Conservation (phyloP, 1,140 invertebrate species). For the Trialeurodes vaporariorum region DNA sequence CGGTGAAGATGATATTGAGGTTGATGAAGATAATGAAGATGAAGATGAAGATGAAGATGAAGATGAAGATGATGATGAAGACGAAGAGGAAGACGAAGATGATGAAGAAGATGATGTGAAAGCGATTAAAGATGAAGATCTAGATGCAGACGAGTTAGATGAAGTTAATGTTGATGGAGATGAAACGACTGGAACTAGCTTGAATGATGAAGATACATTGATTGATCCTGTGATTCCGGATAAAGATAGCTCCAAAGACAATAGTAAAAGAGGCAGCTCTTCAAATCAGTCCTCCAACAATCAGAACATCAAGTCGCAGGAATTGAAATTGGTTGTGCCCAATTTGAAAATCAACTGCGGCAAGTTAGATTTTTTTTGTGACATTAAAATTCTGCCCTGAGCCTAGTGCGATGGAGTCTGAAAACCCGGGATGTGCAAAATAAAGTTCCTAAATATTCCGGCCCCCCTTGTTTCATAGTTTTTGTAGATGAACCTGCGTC, state of each 20-base stretch:
- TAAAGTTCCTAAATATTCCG: background rate
- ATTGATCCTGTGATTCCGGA: background rate
- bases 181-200: background rate
- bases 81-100: constrained; percentile 10
- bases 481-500: too few relatives aligned
- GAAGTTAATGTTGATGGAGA: background rate
- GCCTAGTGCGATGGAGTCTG: background rate
- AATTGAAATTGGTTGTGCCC: background rate
- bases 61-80: constrained; percentile 11
- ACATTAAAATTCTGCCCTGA: too few relatives aligned
- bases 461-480: background rate
- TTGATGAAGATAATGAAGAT: constrained; percentile 7
- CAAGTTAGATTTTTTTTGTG: background rate
- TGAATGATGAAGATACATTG: background rate
- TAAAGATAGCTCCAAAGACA: background rate
- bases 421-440: background rate
- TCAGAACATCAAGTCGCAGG: background rate
- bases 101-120: constrained; percentile 1
- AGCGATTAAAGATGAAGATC: constrained; percentile 5
- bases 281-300: background rate
- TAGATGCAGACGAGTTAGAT: constrained; percentile 1
- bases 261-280: background rate
- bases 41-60: constrained; percentile 11
- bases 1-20: constrained; percentile 9
- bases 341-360: background rate